Conservation (phyloP, 2,113 vertebrate species). For the Pandion haliaetus region DNA sequence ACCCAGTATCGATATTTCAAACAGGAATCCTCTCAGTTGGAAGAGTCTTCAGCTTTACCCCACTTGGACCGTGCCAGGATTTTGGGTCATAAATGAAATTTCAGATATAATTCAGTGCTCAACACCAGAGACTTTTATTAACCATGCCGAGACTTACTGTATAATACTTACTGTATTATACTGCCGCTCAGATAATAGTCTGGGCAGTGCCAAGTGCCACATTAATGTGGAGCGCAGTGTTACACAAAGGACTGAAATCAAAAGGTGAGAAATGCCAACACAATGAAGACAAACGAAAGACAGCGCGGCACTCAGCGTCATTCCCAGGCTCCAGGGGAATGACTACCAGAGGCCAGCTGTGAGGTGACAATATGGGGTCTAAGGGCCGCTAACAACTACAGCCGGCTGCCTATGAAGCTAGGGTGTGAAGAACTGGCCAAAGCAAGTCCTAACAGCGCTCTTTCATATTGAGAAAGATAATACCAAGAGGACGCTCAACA, state of each 20-base stretch:
- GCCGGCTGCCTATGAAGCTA: not conserved
- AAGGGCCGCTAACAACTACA: not conserved
- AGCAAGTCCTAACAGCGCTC: accelerated
- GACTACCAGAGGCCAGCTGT: not conserved
- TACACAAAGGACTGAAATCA: not conserved
- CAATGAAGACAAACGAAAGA: accelerated
- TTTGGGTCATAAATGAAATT: not conserved
- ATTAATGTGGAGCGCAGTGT: accelerated
- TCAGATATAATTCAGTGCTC: not conserved
- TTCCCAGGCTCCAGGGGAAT: not conserved
- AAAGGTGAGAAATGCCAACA: not conserved
- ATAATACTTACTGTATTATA: not conserved
- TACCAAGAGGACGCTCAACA: accelerated
- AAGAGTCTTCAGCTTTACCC: not conserved
- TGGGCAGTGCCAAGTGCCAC: not conserved
- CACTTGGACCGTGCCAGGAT: not conserved
- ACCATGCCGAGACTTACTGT: not conserved
- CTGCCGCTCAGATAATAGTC: not conserved
- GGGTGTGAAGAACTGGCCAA: not conserved
- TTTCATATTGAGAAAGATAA: not conserved
- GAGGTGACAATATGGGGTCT: not conserved
- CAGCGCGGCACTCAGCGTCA: accelerated
- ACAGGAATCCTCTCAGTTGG: not conserved
- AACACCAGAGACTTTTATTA: not conserved
- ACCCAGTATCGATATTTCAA: not conserved